Conservation (phyloP, 2,113 vertebrate species). For the Boulengerochromis microlepis region DNA sequence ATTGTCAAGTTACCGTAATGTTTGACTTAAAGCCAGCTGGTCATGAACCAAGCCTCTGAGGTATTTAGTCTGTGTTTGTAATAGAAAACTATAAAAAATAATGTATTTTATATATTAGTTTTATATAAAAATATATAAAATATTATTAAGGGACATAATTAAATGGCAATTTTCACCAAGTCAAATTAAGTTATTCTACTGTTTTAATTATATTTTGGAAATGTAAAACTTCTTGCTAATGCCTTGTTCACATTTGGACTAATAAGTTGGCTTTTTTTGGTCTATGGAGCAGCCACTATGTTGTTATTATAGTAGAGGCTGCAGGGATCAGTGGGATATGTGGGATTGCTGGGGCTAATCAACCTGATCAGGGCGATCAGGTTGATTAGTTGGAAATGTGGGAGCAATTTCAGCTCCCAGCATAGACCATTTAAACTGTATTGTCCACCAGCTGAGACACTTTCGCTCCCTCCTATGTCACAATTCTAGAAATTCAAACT, state of each 20-base stretch:
- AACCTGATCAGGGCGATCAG: too few relatives aligned
- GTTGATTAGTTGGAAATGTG: background rate
- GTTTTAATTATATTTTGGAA: background rate
- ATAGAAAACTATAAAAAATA: background rate
- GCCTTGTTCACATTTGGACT: background rate
- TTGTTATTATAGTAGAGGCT: background rate
- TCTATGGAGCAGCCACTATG: background rate
- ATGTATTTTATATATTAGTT: background rate
- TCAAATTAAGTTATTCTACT: background rate
- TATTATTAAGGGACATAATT: background rate
- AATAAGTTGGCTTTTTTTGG: background rate
- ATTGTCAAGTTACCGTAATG: background rate
- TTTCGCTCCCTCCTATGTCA: background rate
- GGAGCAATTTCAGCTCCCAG: background rate
- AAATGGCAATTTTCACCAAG: background rate
- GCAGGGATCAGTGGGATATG: background rate
- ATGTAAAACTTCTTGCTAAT: background rate
- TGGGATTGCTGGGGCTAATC: background rate
- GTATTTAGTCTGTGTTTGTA: background rate
- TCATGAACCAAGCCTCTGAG: background rate
- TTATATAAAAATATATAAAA: background rate
- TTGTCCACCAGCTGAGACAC: background rate
- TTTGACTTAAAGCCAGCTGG: background rate
- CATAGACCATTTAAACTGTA: background rate
- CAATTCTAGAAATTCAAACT: background rate